Evolutionary conservation across 2,797 vertebrate genomes (phyloP).

Genomic region (Vipera ursinii): DNA sequence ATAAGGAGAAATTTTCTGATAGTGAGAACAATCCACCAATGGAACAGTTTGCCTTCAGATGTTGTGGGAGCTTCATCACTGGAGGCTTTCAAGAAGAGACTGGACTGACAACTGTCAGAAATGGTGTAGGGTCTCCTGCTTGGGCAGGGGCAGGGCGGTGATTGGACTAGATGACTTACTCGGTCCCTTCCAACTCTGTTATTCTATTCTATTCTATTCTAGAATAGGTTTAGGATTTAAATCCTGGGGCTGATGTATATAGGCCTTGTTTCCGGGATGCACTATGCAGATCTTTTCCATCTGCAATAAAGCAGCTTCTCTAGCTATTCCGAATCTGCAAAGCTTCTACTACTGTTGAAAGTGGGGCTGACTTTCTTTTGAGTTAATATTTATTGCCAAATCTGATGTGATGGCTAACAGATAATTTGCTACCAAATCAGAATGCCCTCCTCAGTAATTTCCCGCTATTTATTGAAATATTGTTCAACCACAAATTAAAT

Average conservation of each 20-base stretch:
- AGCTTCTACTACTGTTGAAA: not conserved
- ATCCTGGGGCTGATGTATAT: not conserved
- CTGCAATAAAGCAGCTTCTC: not conserved
- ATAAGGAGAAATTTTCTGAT: no score
- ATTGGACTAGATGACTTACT: no score
- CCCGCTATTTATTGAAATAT: not conserved
- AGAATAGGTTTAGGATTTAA: not conserved
- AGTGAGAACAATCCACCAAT: no score
- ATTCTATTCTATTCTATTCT: no score
- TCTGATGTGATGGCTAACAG: not conserved
- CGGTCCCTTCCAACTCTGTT: no score
- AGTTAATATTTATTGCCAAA: not conserved
- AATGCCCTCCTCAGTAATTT: not conserved
- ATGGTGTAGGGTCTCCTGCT: no score
- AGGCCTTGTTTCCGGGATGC: not conserved
- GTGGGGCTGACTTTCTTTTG: not conserved
- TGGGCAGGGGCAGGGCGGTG: no score
- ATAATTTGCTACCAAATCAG: not conserved
- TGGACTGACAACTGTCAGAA: no score
- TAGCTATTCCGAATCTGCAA: not conserved
- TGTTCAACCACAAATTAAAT: not conserved
- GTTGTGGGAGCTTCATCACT: no score
- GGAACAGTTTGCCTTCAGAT: no score
- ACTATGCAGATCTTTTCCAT: not conserved
- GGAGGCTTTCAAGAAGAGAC: no score